Conservation (phyloP, 2,113 vertebrate species). For the Sinocyclocheilus rhinocerous region DNA sequence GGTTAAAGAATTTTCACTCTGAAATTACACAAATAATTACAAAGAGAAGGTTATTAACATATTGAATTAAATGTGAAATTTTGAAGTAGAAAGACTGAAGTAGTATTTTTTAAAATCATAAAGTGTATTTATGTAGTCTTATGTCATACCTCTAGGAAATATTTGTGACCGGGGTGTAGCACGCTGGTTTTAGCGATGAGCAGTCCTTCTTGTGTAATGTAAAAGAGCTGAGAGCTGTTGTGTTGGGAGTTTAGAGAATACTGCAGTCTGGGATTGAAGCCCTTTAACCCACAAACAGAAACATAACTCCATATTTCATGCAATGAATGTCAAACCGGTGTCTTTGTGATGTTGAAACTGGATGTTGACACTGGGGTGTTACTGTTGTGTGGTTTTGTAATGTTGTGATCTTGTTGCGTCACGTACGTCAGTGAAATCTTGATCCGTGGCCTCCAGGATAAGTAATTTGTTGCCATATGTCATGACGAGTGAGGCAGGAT, state of each 20-base stretch:
- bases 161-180: slow-evolving; percentile 70
- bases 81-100: neutral
- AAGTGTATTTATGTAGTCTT: neutral
- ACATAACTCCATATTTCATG: neutral
- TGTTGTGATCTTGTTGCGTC: slow-evolving; percentile 10
- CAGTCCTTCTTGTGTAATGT: slow-evolving; percentile 73
- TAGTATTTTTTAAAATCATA: neutral
- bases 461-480: slow-evolving; percentile 75
- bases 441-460: slow-evolving; percentile 71
- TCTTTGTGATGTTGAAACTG: neutral
- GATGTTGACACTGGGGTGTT: neutral
- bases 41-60: neutral
- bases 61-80: neutral
- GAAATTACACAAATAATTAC: too few species aligned
- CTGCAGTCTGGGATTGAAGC: slow-evolving; percentile 74
- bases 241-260: slow-evolving; percentile 66
- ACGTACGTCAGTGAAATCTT: slow-evolving; percentile 76
- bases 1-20: too few species aligned
- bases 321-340: neutral
- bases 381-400: neutral
- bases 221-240: slow-evolving; percentile 73
- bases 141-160: slow-evolving; percentile 73
- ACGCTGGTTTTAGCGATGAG: slow-evolving; percentile 69
- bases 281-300: slow-evolving; percentile 59
- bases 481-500: slow-evolving; percentile 70